Conservation (phyloP, 2,888 invertebrate genomes). For the Eilema sororculum region DNA sequence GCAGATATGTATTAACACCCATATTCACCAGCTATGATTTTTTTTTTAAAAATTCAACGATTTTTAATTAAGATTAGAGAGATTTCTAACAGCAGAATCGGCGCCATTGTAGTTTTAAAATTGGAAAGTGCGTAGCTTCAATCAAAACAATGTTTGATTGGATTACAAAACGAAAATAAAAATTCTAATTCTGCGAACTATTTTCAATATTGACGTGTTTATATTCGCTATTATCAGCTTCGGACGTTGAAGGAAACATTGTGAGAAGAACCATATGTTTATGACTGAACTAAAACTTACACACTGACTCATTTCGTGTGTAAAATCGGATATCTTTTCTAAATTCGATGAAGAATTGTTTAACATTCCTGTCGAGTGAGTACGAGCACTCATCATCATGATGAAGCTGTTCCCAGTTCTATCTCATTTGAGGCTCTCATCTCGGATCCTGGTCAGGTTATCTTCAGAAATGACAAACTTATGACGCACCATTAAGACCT, state of each 20-base stretch:
- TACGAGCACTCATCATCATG: neutral
- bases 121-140: conserved; percentile 8
- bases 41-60: neutral
- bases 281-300: conserved; percentile 1
- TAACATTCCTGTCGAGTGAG: neutral
- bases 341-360: neutral
- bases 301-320: conserved; percentile 10
- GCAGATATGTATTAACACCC: too few species aligned
- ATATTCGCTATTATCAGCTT: conserved; percentile 13
- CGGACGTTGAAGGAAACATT: conserved; percentile 12
- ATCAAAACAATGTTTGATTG: conserved; percentile 10
- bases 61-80: neutral
- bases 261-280: conserved; percentile 15
- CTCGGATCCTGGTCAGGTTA: too few species aligned
- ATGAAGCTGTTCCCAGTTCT: neutral
- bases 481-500: too few species aligned
- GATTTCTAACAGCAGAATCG: neutral
- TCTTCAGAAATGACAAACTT: too few species aligned
- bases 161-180: conserved; percentile 12
- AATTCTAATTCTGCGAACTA: conserved; percentile 5
- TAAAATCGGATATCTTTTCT: neutral
- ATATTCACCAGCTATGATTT: too few species aligned
- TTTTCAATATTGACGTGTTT: conserved; percentile 16
- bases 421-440: neutral
- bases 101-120: conserved; percentile 1